Base-by-base conservation (phyloP, 2,113 vertebrate species). In the Megaleporinus macrocephalus region DNA sequence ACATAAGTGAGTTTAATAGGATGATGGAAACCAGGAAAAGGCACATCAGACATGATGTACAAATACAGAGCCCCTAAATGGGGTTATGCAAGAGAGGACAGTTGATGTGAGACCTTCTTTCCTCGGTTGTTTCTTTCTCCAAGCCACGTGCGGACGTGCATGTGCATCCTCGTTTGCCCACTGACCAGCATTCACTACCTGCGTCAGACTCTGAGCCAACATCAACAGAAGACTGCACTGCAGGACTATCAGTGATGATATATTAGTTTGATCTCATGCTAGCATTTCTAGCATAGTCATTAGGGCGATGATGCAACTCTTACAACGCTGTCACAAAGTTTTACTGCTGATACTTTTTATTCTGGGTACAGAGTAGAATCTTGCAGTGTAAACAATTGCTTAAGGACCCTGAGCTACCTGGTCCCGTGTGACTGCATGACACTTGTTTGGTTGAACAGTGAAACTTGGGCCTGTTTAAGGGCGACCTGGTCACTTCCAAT, bases 11-110 rank as follows among this genome's bases (percentile, higher is more conserved):
- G n/a, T 61, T 61, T 61, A 61, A 61, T 26, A 61, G 24, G 24
- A 61, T 61, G 57, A 61, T 61, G 57, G 57, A 61, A 61, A 61
- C 57, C 62, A 65, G 62, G 27, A 65, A 65, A 65, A 30, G 18
- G 5, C 62, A 29, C 62, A 33, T 68, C 65, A 18, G 65, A 20
- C 29, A 33, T 68, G 62, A 30, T 29, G 24, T 16, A 29, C 14
- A 33, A 30, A 20, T 11, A 68, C 65, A 33, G 15, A 22, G 65
- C 65, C 36, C 15, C 30, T 33, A 22, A 29, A 27, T 30, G 27
- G 13, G 62, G 62, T 65, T 65, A 30, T 7, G 7, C 15, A 20
- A 20, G 65, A 20, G 14, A 20, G 6, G 16, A 30, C 29, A 11
- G 18, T 18, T 68, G 62, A 15, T 65, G 62, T 65, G 27, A 65